These are phyloP conservation scores for Artibeus lituratus DNA, from an alignment of 2,797 vertebrate species.

Conservation along the genomic window DNA sequence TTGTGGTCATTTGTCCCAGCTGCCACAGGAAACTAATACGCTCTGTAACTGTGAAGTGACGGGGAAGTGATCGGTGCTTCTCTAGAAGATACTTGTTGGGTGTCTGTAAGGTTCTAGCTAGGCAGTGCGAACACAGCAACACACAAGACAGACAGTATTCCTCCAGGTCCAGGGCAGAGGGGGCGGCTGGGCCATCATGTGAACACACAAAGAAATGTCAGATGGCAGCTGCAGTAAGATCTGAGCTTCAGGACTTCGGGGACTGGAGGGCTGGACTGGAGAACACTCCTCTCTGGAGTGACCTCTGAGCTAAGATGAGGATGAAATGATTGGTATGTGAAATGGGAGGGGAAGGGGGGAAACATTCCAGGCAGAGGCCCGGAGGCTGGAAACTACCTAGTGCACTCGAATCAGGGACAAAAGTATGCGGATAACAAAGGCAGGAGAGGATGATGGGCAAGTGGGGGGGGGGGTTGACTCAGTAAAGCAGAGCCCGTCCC, in stretches of 20 bases:
- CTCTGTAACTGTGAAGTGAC: not conserved
- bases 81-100: not conserved
- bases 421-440: not conserved
- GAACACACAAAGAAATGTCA: not conserved
- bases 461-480: fast-evolving
- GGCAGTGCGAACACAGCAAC: not conserved
- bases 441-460: not conserved
- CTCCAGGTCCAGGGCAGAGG: not conserved
- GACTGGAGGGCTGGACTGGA: not conserved
- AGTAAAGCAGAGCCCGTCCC: fast-evolving
- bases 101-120: not conserved
- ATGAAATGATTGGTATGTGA: not conserved
- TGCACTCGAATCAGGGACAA: not conserved
- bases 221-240: not conserved
- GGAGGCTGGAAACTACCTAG: not conserved
- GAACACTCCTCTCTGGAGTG: not conserved
- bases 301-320: not conserved
- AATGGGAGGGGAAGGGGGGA: not conserved
- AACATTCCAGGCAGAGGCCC: not conserved
- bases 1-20: not conserved
- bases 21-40: not conserved
- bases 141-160: not conserved
- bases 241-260: not conserved
- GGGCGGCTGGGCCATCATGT: not conserved
- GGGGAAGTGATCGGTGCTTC: not conserved